A percentile compares a stretch with the other conserved stretches of the same genome.
Conservation (phyloP, 2,888 invertebrate genomes). For the Tolmerus cingulatus region DNA sequence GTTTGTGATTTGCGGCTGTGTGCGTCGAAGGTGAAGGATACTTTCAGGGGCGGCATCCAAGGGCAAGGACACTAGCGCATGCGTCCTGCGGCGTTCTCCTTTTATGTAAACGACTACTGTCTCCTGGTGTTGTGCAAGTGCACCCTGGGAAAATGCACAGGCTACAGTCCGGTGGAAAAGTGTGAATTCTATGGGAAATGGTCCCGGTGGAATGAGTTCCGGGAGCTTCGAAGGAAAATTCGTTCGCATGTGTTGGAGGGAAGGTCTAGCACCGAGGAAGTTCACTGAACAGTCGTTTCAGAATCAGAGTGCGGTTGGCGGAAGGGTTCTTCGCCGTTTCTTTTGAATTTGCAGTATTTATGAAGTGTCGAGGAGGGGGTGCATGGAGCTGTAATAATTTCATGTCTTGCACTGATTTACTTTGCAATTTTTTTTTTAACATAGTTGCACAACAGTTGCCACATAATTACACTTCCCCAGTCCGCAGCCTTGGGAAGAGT, state of each 20-base stretch:
- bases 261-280: background rate
- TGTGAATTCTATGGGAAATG: background rate
- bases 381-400: background rate
- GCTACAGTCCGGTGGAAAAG: slow-evolving; percentile 9
- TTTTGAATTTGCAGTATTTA: background rate
- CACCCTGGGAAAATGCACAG: background rate
- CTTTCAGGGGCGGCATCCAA: slow-evolving; percentile 55
- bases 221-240: background rate
- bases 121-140: slow-evolving; percentile 37
- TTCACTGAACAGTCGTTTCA: background rate
- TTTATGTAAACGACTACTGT: slow-evolving; percentile 12
- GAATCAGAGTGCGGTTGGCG: background rate
- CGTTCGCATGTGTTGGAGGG: background rate
- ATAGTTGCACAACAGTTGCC: background rate
- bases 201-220: background rate
- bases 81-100: slow-evolving; percentile 52
- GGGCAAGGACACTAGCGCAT: slow-evolving; percentile 62
- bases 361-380: background rate
- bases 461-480: background rate
- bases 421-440: background rate
- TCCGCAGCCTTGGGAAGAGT: background rate
- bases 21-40: slow-evolving; percentile 32
- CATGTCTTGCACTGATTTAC: background rate
- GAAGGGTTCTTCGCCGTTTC: background rate
- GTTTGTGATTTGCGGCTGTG: background rate